Evolutionary conservation across 2,888 invertebrate genomes (phyloP).

Genomic region (Eulithis testata): DNA sequence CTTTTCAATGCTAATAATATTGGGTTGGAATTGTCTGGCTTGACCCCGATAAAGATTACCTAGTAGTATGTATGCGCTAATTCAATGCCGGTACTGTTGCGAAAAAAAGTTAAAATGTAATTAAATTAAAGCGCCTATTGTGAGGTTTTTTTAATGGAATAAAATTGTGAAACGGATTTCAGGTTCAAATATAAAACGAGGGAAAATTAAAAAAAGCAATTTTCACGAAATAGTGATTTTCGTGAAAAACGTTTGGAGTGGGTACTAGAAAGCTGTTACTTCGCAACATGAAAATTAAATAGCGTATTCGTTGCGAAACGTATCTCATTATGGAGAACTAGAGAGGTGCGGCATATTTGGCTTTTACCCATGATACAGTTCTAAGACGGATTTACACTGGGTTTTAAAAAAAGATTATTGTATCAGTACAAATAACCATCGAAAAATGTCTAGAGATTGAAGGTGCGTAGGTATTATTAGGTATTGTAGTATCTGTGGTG

Average conservation of each 20-base stretch:
- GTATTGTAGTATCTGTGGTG: too few relatives aligned
- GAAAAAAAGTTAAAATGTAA: neutral
- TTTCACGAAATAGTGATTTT: conserved; percentile 37
- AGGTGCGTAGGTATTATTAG: too few relatives aligned
- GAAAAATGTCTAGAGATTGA: too few relatives aligned
- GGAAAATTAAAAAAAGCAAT: conserved; percentile 31
- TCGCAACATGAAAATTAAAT: conserved; percentile 69
- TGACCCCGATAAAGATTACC: too few relatives aligned
- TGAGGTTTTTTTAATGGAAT: neutral
- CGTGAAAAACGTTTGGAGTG: conserved; percentile 46
- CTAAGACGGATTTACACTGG: neutral
- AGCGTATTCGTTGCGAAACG: conserved; percentile 66
- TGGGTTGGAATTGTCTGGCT: too few relatives aligned
- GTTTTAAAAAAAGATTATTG: too few relatives aligned
- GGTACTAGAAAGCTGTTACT: conserved; percentile 55
- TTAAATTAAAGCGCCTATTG: too few relatives aligned
- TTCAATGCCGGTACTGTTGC: too few relatives aligned
- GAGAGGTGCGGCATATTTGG: conserved; percentile 5
- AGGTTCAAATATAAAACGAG: conserved; percentile 15
- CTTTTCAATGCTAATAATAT: neutral
- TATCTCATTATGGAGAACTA: conserved; percentile 70
- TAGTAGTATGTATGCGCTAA: too few relatives aligned
- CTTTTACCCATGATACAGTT: neutral
- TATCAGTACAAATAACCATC: too few relatives aligned
- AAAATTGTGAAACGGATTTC: neutral